Percentiles rank a stretch among this genome's conserved stretches.
Evolutionary conservation across 2,797 vertebrate genomes (phyloP).

Genomic region (Tenualosa thibaudeaui): DNA sequence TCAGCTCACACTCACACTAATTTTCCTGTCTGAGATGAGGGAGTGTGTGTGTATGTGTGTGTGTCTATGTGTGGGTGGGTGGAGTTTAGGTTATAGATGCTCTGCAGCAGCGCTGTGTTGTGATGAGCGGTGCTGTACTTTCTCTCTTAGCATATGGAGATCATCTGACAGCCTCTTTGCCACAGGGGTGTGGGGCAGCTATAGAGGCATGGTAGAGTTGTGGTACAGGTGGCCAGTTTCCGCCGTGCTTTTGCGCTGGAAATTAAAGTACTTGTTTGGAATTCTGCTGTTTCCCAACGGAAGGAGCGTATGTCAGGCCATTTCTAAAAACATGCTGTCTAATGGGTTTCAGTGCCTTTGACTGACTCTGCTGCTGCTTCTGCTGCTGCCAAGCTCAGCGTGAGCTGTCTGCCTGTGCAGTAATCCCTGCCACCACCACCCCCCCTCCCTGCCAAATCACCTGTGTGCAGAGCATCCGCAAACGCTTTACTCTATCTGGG

Average conservation of each 20-base stretch:
- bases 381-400: neutral
- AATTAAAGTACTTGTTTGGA: neutral
- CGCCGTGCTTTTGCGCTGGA: neutral
- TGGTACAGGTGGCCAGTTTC: neutral
- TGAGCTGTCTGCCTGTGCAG: neutral
- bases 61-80: neutral
- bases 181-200: neutral
- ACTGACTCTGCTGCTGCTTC: neutral
- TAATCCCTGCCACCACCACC: neutral
- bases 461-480: neutral
- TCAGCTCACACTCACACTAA: slow-evolving; percentile 19
- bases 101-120: no score
- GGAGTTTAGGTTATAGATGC: neutral
- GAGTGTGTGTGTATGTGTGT: neutral
- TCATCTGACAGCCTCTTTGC: neutral
- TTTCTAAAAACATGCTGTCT: neutral
- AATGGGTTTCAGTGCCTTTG: neutral
- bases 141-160: neutral
- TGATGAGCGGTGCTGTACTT: neutral
- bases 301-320: neutral
- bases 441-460: neutral
- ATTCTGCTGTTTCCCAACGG: neutral
- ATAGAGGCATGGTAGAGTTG: neutral
- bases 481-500: neutral
- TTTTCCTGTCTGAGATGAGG: neutral